Base-by-base conservation (phyloP, 1,140 invertebrate genomes). In the Araneus ventricosus region DNA sequence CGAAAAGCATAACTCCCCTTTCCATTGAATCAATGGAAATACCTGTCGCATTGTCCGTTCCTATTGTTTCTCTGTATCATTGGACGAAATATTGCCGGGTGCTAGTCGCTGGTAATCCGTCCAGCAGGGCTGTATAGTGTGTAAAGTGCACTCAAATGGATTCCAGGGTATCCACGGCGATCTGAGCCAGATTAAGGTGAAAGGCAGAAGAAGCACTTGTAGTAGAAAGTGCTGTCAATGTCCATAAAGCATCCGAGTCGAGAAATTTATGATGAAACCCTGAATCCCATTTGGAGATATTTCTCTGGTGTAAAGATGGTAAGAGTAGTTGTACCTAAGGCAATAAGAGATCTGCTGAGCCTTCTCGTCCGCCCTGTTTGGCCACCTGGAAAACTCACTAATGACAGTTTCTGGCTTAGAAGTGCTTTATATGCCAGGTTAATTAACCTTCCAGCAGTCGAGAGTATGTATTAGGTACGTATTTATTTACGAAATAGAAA, bases 131-230 rank as follows among this genome's bases (percentile, higher is more conserved):
- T 75, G 41, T 70, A 34, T 67, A 80, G 8, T 75, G 84, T 93
- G 91, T 87, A 93, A 93, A 93, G 85, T 93, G 91, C 91, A 80
- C 85, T 88, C 91, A 93, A 93, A 93, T 93, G 91, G 91, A 93
- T 92, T 92, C 39, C 30, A 37, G 39, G 82, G 79, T 39, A 70
- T 93, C 61, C 67, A n/a, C n/a, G 39, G 85, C 59, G 91, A 93
- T 93, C 85, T 61, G 85, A 22, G 41, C 67, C 84, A 88, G 91
- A 93, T 93, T 93, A 93, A 88, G 91, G 85, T 52, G 84, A 34
- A 45, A 87, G 34, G 61, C 10, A 22, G 79, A 82, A 45, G 57
- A 61, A 39, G 52, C 67, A n/a, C 91, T 87, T 86, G 91, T 86
- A 39, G 91, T 80, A 75, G 91, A 88, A 57, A 93, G 82, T 27